Conservation (phyloP, 2,888 invertebrate genomes). For the Blastobasis adustella region DNA sequence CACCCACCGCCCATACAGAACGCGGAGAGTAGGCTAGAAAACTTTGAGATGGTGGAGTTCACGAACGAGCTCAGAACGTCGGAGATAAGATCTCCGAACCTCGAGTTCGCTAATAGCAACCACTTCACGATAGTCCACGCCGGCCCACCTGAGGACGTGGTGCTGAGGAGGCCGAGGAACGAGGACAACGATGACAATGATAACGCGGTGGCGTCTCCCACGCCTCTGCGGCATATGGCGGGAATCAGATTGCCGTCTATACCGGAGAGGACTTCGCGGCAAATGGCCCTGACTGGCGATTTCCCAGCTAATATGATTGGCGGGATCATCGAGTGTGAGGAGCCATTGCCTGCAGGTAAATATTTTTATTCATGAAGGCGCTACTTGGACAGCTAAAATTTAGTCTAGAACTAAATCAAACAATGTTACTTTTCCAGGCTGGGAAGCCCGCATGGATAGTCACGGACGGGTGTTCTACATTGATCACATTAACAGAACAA, state of each 20-base stretch:
- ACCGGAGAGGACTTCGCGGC: conserved; percentile 80
- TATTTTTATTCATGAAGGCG: background rate
- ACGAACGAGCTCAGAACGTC: conserved; percentile 64
- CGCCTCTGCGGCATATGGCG: conserved; percentile 80
- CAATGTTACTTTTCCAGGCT: conserved; percentile 73
- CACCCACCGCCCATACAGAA: conserved; percentile 70
- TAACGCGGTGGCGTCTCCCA: conserved; percentile 69
- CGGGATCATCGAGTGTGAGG: conserved; percentile 79
- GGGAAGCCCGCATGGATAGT: conserved; percentile 98
- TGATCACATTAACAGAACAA: conserved; percentile 96
- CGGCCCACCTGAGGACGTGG: conserved; percentile 65
- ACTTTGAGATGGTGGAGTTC: conserved; percentile 66
- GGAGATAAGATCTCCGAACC: conserved; percentile 70
- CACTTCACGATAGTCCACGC: conserved; percentile 72
- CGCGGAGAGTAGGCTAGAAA: conserved; percentile 43
- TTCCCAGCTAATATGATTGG: conserved; percentile 71
- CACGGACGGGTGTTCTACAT: conserved; percentile 98
- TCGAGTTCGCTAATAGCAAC: conserved; percentile 74
- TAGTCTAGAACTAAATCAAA: background rate
- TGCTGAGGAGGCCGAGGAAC: conserved; percentile 58
- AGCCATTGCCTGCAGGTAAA: conserved; percentile 90
- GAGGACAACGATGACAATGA: conserved; percentile 64
- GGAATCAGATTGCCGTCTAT: conserved; percentile 87
- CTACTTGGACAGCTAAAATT: too few species aligned
- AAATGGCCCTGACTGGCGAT: conserved; percentile 73